Evolutionary conservation across 92 coral and sea anemone genomes (phyloP), one percentile per base, ranked within the genome.

Genomic region (Ricordea florida): DNA sequence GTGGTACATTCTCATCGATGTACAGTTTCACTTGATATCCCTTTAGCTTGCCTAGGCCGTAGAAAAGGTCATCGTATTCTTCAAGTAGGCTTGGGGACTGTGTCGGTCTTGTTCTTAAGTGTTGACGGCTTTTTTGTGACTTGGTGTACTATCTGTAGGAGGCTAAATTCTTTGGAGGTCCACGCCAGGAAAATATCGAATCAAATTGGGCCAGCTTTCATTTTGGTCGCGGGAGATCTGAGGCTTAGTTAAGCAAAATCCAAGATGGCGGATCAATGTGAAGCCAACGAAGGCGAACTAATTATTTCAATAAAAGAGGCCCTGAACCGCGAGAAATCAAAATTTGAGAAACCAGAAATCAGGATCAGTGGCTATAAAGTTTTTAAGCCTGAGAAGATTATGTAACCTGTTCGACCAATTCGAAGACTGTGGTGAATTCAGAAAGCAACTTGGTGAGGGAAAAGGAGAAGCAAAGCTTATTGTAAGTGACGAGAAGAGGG

Each of bases 31-130:
- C 17, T 27, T 72, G 75, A 50, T 52, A 63, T 21, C 68, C 32
- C 16, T 62, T 62, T 10, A 75, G 63, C 53, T 83, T 74, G 23
- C 89, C 83, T 17, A 83, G 83, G 13, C 84, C 79, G 16, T 76
- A 72, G 36, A 84, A 84, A 31, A 84, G 74, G 37, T 76, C 82
- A 8, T 72, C 76, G 28, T 85, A 85, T 20, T 86, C 75, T 46
- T 56, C 56, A 0, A 65, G 17, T 29, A 79, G 72, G 26, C 25
- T 8, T 28, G 56, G 46, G n/a, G n/a, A n/a, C n/a, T n/a, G n/a
- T 35, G 68, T 43, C 6, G 57, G 4, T 41, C 18, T 41, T 43
- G 22, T 26, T 65, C n/a, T 27, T 48, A 49, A 31, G 38, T 18
- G 36, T 29, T 20, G 57, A 28, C 61, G 57, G 83, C 34, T 55